phyloP scores from a whole-genome alignment of 2,888 invertebrate genomes.

The Caenorhabditis auriculariae region DNA sequence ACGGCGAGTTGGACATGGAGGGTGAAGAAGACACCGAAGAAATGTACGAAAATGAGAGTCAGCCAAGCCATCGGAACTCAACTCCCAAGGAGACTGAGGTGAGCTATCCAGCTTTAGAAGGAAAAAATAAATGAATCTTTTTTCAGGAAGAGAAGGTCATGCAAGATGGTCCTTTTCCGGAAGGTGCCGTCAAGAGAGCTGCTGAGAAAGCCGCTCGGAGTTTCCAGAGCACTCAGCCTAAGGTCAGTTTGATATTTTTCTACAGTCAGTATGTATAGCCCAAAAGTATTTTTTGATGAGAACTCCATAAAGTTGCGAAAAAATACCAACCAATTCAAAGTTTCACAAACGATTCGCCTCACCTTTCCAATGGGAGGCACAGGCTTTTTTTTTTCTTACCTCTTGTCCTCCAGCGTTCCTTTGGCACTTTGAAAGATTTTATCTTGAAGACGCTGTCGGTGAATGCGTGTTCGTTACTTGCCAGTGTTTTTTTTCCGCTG shows the following conservation, averaged over 20 bases:
- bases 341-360: neutral
- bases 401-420: too few relatives aligned
- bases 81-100: conserved; percentile 35
- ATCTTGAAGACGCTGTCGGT: neutral
- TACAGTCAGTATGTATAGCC: neutral
- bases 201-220: conserved; percentile 61
- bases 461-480: neutral
- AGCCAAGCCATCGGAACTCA: conserved; percentile 23
- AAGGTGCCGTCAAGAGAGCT: conserved; percentile 60
- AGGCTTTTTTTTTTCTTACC: neutral
- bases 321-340: neutral
- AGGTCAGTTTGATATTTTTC: conserved; percentile 37
- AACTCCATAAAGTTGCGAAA: too few relatives aligned
- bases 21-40: conserved; percentile 39
- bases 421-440: too few relatives aligned
- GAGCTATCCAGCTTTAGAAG: conserved; percentile 2
- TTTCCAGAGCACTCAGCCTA: conserved; percentile 62
- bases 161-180: conserved; percentile 50
- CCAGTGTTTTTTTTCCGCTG: conserved; percentile 7
- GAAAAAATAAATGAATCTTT: neutral
- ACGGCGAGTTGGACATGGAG: conserved; percentile 47
- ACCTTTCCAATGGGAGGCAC: too few relatives aligned
- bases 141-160: conserved; percentile 36
- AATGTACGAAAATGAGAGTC: conserved; percentile 31
- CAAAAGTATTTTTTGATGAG: too few relatives aligned